Evolutionary conservation across 2,888 invertebrate species (phyloP).

Genomic region (Atethmia centrago): DNA sequence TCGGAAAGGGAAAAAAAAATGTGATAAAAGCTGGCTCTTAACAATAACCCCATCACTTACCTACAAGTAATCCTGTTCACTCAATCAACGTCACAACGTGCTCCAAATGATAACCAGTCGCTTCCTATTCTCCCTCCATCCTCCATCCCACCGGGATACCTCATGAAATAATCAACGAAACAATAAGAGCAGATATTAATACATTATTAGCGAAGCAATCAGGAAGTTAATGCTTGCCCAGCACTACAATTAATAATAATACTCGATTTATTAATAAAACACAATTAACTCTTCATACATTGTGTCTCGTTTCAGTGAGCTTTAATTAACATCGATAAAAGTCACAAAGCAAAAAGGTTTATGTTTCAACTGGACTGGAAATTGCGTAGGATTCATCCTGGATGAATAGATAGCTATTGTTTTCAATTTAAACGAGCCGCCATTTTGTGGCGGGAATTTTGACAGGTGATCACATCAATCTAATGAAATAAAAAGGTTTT

Average conservation of each 20-base stretch:
- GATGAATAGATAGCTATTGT: constrained; percentile 52
- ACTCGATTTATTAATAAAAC: constrained; percentile 39
- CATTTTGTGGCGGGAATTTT: constrained; percentile 41
- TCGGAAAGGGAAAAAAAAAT: background rate
- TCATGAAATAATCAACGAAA: constrained; percentile 46
- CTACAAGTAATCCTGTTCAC: constrained; percentile 21
- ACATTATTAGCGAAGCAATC: constrained; percentile 30
- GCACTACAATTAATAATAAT: constrained; percentile 31
- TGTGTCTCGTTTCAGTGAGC: constrained; percentile 23
- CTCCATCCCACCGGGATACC: constrained; percentile 7
- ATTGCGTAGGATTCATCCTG: constrained; percentile 40
- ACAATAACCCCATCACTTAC: constrained; percentile 18
- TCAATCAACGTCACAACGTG: constrained; percentile 34
- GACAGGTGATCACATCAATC: constrained; percentile 40
- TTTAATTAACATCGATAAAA: constrained; percentile 52
- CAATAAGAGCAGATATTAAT: constrained; percentile 45
- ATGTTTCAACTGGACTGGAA: constrained; percentile 36
- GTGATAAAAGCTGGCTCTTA: background rate
- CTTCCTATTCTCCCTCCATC: constrained; percentile 25
- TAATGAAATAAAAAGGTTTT: background rate
- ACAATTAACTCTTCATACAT: constrained; percentile 40
- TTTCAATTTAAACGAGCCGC: constrained; percentile 41
- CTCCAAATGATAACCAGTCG: constrained; percentile 35
- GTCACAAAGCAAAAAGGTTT: constrained; percentile 45
- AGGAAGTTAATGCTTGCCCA: constrained; percentile 28